Conservation (phyloP, 1,140 invertebrate species). For the Portunus trituberculatus region DNA sequence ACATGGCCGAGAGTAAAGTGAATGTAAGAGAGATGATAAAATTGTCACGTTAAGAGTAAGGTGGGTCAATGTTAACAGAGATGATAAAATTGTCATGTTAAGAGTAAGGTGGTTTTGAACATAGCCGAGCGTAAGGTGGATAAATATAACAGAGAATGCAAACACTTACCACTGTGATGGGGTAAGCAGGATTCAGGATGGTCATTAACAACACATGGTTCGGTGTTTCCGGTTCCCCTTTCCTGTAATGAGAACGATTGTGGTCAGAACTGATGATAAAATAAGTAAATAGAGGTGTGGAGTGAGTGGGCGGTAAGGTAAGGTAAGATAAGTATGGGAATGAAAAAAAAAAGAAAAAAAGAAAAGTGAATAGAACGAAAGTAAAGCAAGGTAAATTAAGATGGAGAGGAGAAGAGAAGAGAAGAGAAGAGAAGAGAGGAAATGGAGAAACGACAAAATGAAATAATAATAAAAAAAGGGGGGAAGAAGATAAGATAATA, state of each 20-base stretch:
- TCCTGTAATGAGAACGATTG: conserved; percentile 67
- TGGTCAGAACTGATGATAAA: background rate
- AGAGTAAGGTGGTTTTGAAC: background rate
- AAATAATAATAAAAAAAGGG: too few relatives aligned
- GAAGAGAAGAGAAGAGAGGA: background rate
- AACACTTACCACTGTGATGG: conserved; percentile 97
- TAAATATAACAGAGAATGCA: background rate
- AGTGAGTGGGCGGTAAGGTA: background rate
- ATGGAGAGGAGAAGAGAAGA: background rate
- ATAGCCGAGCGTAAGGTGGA: background rate
- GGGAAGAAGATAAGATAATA: too few relatives aligned
- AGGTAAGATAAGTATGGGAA: background rate
- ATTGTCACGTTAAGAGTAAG: background rate
- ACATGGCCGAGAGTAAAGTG: too few relatives aligned
- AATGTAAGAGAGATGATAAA: too few relatives aligned
- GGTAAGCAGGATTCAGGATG: conserved; percentile 97
- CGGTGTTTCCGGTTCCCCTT: conserved; percentile 81
- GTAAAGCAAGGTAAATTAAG: background rate
- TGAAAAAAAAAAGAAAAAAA: too few relatives aligned
- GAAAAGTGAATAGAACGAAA: background rate
- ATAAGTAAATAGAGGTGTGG: background rate
- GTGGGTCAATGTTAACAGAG: background rate
- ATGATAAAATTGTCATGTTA: background rate
- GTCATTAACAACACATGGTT: conserved; percentile 98
- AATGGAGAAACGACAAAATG: background rate